A percentile compares a stretch with the other conserved stretches of the same genome.
phyloP scores from a whole-genome alignment of 2,113 vertebrate genomes.

The Trochalopteron elliotii region DNA sequence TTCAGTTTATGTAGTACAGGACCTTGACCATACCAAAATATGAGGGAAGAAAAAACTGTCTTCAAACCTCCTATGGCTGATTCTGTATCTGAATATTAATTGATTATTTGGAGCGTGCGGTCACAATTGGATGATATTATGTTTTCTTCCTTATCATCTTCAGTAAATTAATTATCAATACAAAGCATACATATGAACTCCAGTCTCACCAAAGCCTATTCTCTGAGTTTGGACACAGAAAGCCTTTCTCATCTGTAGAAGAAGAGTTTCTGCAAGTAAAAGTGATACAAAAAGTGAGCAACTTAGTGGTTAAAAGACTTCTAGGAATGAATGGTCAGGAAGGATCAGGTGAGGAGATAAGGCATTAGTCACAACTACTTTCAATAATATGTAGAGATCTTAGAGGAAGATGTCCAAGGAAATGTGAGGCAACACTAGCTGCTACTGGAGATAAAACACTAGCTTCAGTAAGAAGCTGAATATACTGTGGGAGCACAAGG shows the following conservation, averaged over 20 bases:
- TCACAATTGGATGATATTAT: neutral
- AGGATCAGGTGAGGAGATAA: neutral
- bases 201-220: neutral
- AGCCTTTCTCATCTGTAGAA: neutral
- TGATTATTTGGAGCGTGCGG: neutral
- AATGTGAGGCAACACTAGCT: neutral
- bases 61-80: neutral
- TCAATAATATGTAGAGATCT: neutral
- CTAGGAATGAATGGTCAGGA: neutral
- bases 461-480: neutral
- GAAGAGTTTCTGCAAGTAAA: neutral
- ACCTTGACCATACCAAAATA: neutral
- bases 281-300: neutral
- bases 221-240: neutral
- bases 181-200: neutral
- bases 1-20: neutral
- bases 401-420: neutral
- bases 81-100: neutral
- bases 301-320: neutral
- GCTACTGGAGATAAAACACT: neutral
- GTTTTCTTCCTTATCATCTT: neutral
- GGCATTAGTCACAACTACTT: neutral
- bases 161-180: neutral
- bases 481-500: neutral
- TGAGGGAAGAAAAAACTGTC: neutral